Base-by-base conservation (phyloP, 2,888 invertebrate species). In the Resseliella maxima region DNA sequence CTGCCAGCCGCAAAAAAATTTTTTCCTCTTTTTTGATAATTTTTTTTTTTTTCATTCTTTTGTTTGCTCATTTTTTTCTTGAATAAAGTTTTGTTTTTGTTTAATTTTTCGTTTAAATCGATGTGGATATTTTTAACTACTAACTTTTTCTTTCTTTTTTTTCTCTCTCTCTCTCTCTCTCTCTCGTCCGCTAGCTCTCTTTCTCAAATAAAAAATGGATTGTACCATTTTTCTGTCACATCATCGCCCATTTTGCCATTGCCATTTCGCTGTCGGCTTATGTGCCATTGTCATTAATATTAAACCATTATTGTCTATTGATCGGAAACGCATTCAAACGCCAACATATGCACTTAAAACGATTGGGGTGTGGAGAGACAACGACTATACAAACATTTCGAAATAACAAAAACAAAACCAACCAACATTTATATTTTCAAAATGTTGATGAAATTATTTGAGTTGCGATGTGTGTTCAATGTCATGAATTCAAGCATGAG, bases 291-390 rank as follows among this genome's bases (percentile, higher is more conserved):
- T 18, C 59, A 59, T 59, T 24, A 59, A 59, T 59, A 59, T 24
- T 59, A 12, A 59, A 59, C 12, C 24, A 59, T 59, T 59, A 59
- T 24, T 59, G 59, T 59, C 27, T 59, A 59, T 50, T 50, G 18
- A 50, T 59, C 59, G 59, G 59, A 59, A 59, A 59, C 59, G 27
- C 59, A 59, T 59, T 59, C 59, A 59, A 50, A 50, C 59, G 59
- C 59, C 59, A 59, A 59, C 59, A 50, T 50, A 21, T 50, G 50
- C 50, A 59, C 12, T 59, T 24, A 59, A n/a, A 59, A 15, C 18
- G 8, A 50, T 50, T 50, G 18, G 18, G 46, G 59, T 59, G 59
- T 59, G 59, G 59, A 59, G 50, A 21, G 5, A n/a, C 59, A 27
- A 59, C 59, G 59, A 59, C n/a, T 59, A 24, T 12, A 59, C 27